Percentiles rank a stretch among this genome's conserved stretches.
Evolutionary conservation across 1,140 invertebrate genomes (phyloP).

Genomic region (Platyura marginata): DNA sequence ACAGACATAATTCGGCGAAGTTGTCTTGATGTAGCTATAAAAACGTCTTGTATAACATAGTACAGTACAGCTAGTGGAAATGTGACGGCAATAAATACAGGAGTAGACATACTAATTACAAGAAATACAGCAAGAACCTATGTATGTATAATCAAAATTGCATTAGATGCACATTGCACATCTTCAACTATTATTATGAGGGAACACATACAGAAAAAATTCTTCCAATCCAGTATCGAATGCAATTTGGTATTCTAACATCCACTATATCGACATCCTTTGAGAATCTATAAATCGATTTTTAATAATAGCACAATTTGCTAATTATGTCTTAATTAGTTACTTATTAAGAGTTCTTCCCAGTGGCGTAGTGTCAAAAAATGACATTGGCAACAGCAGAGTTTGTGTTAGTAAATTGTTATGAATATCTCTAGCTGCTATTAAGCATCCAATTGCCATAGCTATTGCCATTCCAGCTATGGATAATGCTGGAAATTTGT

Average conservation of each 20-base stretch:
- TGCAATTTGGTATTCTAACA: constrained; percentile 30
- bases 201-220: no score
- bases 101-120: constrained; percentile 80
- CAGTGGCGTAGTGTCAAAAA: constrained; percentile 52
- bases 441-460: constrained; percentile 12
- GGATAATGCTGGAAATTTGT: constrained; percentile 33
- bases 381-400: constrained; percentile 40
- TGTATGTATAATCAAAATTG: not conserved
- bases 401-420: constrained; percentile 33
- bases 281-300: constrained; percentile 47
- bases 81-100: constrained; percentile 65
- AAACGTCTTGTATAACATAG: constrained; percentile 85
- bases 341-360: constrained; percentile 45
- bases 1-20: constrained; percentile 90
- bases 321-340: no score
- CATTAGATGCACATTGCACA: no score
- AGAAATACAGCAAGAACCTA: constrained; percentile 72
- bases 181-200: no score
- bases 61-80: constrained; percentile 73
- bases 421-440: constrained; percentile 26
- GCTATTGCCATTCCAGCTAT: not conserved
- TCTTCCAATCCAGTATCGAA: not conserved
- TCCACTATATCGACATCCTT: constrained; percentile 48
- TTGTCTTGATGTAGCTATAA: constrained; percentile 84
- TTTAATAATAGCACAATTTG: no score